Evolutionary conservation across 2,797 vertebrate genomes (phyloP).

Genomic region (Poeciliopsis turneri): DNA sequence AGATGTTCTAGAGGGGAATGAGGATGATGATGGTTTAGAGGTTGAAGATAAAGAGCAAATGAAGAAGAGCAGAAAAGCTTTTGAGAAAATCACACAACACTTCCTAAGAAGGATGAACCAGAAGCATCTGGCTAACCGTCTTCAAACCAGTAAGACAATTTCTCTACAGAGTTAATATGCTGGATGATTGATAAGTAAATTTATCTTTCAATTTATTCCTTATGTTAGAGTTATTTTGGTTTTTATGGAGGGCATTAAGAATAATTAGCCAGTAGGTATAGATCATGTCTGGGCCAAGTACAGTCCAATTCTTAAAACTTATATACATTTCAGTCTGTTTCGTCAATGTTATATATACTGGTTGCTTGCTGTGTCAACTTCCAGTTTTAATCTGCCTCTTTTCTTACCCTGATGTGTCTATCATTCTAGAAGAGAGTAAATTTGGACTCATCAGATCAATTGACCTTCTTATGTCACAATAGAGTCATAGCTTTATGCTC

Average conservation of each 20-base stretch:
- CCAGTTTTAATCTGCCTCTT: too few relatives aligned
- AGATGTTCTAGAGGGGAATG: not conserved
- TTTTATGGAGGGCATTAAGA: not conserved
- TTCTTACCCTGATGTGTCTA: too few relatives aligned
- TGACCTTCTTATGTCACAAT: too few relatives aligned
- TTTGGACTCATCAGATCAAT: too few relatives aligned
- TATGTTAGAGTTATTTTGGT: too few relatives aligned
- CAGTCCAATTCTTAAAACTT: not conserved
- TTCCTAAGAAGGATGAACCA: not conserved
- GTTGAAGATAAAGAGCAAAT: not conserved
- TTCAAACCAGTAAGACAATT: not conserved
- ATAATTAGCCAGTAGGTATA: not conserved
- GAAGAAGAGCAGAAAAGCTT: not conserved
- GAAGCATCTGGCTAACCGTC: not conserved
- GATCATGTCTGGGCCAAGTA: not conserved
- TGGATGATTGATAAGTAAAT: too few relatives aligned
- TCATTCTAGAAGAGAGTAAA: too few relatives aligned
- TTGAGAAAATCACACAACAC: not conserved
- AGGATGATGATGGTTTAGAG: not conserved
- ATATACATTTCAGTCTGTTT: not conserved
- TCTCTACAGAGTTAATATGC: not conserved
- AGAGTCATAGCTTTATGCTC: fast-evolving
- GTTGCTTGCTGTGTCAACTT: too few relatives aligned
- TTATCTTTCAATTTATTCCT: too few relatives aligned
- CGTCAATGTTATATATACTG: not conserved